Percentiles rank a stretch among this genome's conserved stretches.
phyloP scores from a whole-genome alignment of 2,113 vertebrate genomes.

The Pontoporia blainvillei region DNA sequence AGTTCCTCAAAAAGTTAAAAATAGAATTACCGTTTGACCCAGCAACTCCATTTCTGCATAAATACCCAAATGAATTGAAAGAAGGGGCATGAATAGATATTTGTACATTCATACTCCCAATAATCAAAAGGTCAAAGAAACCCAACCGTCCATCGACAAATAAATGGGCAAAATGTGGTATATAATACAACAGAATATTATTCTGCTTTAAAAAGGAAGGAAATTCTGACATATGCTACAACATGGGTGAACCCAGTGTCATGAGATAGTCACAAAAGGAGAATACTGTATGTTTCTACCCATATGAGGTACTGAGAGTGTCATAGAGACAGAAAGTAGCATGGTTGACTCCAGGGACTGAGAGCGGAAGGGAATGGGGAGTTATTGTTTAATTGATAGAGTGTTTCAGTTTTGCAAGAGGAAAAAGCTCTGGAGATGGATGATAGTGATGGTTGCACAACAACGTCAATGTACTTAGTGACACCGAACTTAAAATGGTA shows the following conservation, averaged over 20 bases:
- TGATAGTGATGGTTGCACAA: not conserved
- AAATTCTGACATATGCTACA: not conserved
- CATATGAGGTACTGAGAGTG: not conserved
- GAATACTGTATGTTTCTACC: not conserved
- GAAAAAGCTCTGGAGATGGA: not conserved
- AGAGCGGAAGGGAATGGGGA: not conserved
- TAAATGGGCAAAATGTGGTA: not conserved
- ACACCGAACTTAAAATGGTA: not conserved
- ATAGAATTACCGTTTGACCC: not conserved
- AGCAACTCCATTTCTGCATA: not conserved
- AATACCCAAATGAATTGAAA: not conserved
- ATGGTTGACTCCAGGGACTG: not conserved
- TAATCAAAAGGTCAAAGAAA: not conserved
- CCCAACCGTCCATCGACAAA: not conserved
- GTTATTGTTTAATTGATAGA: not conserved
- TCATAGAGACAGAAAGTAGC: not conserved
- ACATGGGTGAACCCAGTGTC: not conserved
- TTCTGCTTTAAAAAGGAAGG: not conserved
- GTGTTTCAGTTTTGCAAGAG: not conserved
- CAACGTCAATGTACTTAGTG: not conserved
- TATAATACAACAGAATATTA: not conserved
- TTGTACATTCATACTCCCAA: not conserved
- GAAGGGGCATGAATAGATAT: not conserved
- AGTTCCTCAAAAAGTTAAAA: not conserved
- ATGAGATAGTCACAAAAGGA: not conserved